Evolutionary conservation across 1,140 invertebrate species (phyloP), one percentile per base, ranked within the genome.

Genomic region (Drosophila paulistorum): DNA sequence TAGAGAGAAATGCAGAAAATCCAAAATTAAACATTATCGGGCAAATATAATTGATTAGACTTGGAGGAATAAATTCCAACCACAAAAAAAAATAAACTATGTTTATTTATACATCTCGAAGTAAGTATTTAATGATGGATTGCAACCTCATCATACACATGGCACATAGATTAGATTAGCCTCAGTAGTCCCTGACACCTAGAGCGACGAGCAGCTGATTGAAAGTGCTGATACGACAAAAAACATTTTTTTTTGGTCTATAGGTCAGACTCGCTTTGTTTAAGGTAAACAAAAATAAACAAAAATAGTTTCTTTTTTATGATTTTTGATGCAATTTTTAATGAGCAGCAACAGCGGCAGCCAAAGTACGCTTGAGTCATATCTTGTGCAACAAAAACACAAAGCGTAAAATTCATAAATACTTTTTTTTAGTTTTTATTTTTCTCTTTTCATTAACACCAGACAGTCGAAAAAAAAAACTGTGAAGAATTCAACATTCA

Each of bases 381-480:
- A 10, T 20, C 45, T 51, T 51, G 45, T 51, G 45, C 45, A 51
- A 48, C n/a, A 20, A 17, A 51, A 17, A 51, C 17, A 51, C 4
- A 51, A 0, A 23, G 45, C 45, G 45, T 45, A 42, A 68, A 67
- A 71, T 42, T 37, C 42, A 62, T 37, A 51, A 14, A 23, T 11
- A 65, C 55, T 45, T 45, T 62, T 74, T 57, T 39, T 72, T 41
- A 71, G 60, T 59, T 55, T 59, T 51, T 35, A 55, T 81, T 23
- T 51, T 51, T 51, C 45, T 20, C 17, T 51, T 79, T 89, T 87
- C 73, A 87, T 82, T 87, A 87, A 69, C 82, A 82, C 59, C 62
- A 33, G 62, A 37, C 64, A 62, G 62, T 57, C 65, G 54, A 65
- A 23, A 59, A 48, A 35, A 61, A 66, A 66, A 13, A 39, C 35